Evolutionary conservation across 92 coral and sea anemone species (phyloP), one percentile per base, ranked within the genome.

Genomic region (Siderastrea siderea): DNA sequence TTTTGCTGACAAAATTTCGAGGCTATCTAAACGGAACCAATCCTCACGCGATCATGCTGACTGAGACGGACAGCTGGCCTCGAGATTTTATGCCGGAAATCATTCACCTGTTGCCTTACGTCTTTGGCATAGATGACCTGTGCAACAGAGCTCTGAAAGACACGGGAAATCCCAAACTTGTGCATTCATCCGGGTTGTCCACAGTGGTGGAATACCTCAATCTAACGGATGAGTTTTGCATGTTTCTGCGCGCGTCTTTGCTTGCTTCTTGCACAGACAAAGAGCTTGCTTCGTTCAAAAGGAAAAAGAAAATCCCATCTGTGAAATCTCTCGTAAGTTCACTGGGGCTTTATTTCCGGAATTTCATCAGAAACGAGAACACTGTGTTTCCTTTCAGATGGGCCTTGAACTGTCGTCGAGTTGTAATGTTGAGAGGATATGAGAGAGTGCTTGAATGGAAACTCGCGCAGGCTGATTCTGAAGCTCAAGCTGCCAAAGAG

Each of bases 161-260:
- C 74, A 94, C 95, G 6, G 57, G 84, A 48, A 90, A 93, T 64
- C 38, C 74, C 13, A 74, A 43, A 57, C 83, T 94, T 54, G 94
- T 78, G 26, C n/a, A 62, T 43, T 89, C 82, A n/a, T 58, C 47
- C 15, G 85, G 93, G n/a, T 26, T 44, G 55, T 51, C 84, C 6
- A 68, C 73, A n/a, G 63, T 84, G 60, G 77, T 64, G 5, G 98
- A 95, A 65, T 95, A 95, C 52, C 38, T 16, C 9, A 84, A 93
- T 62, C 11, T 88, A 59, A 81, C 85, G 5, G 47, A 38, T 2
- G 90, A 93, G 51, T 93, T 95, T 84, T 46, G 65, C 11, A 62
- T 81, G n/a, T 90, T 84, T 80, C 75, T 91, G 11, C 91, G 94
- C 17, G 96, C 98, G 8, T 88, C 91, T n/a, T 61, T 95, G 45